Evolutionary conservation across 2,797 vertebrate genomes (phyloP), one percentile per base, ranked within the genome.

Genomic region (Sciurus vulgaris): DNA sequence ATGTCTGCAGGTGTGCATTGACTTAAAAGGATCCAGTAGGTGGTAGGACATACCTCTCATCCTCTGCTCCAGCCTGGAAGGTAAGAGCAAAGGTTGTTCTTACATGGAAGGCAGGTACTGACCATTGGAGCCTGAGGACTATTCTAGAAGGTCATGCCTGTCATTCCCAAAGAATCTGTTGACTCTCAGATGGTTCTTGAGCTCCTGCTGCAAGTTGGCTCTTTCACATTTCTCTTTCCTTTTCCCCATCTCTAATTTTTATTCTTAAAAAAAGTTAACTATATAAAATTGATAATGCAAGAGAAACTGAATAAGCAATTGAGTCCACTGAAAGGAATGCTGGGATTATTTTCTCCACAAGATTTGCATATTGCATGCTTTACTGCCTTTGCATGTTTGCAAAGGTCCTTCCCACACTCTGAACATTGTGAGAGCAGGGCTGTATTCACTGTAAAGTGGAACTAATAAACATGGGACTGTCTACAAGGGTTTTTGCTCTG

Each of bases 1-100:
- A 3, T 3, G 22, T 38, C 28, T 15, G 69, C 24, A 10, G 26
- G 38, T 26, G 5, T 22, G 20, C 0, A 7, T 33, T 5, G 13
- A 18, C 17, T 38, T 49, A 22, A 61, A 38, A 38, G 17, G 41
- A 70, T 4, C 33, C 3, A 22, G 38, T 10, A 0, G 41, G 35
- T 22, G 33, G 22, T 44, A 47, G 47, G 54, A 24, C 9, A 74
- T 28, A 11, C 30, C n/a, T 61, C 56, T 24, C 5, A 22, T 20
- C 28, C 22, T 35, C 35, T 17, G 2, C 22, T 82, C 49, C 6
- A n/a, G 35, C 47, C 61, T 33, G 41, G 38, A 81, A 91, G 28
- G n/a, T 24, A 56, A 28, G 13, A 5, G 7, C 8, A 22, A 35
- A 33, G 69, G 70, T 33, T 33, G 9, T 74, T 13, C 30, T 47